These are phyloP conservation scores for Casuarius casuarius DNA, from an alignment of 2,113 vertebrate genomes.

Conservation along the genomic window DNA sequence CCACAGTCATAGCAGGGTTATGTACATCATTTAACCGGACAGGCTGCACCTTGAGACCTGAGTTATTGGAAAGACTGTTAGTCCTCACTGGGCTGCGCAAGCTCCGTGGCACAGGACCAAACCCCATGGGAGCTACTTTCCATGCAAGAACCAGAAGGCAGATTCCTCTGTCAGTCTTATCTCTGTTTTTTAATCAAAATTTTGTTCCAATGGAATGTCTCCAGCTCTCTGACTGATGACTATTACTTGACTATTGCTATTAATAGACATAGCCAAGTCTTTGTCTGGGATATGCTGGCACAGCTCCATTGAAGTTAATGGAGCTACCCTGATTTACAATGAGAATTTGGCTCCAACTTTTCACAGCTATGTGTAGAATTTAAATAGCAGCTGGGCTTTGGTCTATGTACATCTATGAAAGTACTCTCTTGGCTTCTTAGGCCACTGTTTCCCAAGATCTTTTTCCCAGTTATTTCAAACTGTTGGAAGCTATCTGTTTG, in stretches of 20 bases:
- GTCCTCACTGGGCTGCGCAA: fast-evolving
- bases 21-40: fast-evolving
- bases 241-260: background rate
- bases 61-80: fast-evolving
- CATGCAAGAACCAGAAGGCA: background rate
- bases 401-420: background rate
- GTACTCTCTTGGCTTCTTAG: background rate
- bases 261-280: background rate
- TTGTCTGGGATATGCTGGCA: conserved; percentile 6
- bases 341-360: background rate
- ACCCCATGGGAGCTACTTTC: background rate
- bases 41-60: background rate
- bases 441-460: background rate
- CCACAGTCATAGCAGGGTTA: fast-evolving
- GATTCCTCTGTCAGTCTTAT: background rate
- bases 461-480: background rate
- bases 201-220: background rate
- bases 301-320: background rate
- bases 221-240: background rate
- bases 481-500: background rate
- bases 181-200: background rate
- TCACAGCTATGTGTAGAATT: background rate
- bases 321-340: background rate
- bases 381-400: background rate
- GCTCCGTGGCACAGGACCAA: background rate